These are phyloP conservation scores for Cottus gobio DNA, from an alignment of 2,113 vertebrate genomes.

Conservation along the genomic window DNA sequence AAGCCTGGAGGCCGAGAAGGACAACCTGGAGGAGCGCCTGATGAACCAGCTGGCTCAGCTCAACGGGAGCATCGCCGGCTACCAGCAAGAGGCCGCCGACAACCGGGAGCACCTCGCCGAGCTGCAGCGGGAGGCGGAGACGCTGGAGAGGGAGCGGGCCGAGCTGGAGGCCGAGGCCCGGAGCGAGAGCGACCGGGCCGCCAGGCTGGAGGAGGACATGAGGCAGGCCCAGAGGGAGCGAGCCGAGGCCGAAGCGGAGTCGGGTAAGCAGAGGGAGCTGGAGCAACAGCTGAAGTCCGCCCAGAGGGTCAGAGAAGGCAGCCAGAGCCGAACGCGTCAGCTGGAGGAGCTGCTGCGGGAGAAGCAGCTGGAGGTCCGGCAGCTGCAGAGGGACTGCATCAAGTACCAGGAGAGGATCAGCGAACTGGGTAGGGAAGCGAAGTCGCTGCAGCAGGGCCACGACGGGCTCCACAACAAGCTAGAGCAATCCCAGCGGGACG, in stretches of 20 bases:
- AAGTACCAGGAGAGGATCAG: conserved; percentile 93
- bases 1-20: conserved; percentile 90
- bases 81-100: conserved; percentile 92
- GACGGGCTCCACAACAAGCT: conserved; percentile 85
- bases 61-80: conserved; percentile 96
- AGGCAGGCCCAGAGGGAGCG: conserved; percentile 88
- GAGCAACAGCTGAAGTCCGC: conserved; percentile 88
- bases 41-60: conserved; percentile 99
- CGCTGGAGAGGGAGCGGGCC: conserved; percentile 80
- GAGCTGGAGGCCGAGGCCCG: conserved; percentile 82
- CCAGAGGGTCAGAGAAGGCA: conserved; percentile 85
- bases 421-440: conserved; percentile 87
- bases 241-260: conserved; percentile 83
- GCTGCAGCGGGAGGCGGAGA: conserved; percentile 83
- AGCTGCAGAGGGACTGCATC: conserved; percentile 94
- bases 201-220: conserved; percentile 90
- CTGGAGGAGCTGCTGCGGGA: conserved; percentile 95
- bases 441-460: conserved; percentile 86
- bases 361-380: conserved; percentile 94
- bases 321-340: conserved; percentile 86
- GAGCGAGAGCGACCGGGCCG: conserved; percentile 81
- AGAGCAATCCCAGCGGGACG: conserved; percentile 75
- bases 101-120: conserved; percentile 79
- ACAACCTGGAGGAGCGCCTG: conserved; percentile 94
- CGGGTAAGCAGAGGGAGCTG: conserved; percentile 86